A percentile compares a stretch with the other conserved stretches of the same genome.
phyloP scores from a whole-genome alignment of 2,888 invertebrate species.

The Hedychridium roseum region DNA sequence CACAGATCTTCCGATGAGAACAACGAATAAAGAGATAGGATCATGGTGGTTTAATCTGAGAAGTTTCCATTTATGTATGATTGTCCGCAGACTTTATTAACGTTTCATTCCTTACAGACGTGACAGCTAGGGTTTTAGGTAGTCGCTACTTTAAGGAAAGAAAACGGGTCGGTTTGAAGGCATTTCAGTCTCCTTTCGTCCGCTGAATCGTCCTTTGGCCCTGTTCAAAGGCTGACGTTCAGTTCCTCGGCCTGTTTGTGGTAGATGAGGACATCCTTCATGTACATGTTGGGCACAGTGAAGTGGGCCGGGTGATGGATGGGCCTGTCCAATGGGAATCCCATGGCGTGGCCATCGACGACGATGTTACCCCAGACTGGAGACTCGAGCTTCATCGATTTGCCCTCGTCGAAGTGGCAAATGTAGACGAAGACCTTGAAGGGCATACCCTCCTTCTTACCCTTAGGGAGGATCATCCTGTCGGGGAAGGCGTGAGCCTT shows the following conservation, averaged over 20 bases:
- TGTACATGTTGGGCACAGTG: slow-evolving; percentile 41
- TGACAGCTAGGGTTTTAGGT: too few species aligned
- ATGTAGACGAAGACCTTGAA: slow-evolving; percentile 71
- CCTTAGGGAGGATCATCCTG: slow-evolving; percentile 72
- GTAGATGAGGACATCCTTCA: slow-evolving; percentile 49
- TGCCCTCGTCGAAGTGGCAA: slow-evolving; percentile 61
- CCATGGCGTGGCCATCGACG: slow-evolving; percentile 63
- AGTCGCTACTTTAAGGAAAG: too few species aligned
- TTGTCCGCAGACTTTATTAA: too few species aligned
- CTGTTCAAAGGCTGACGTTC: slow-evolving; percentile 38
- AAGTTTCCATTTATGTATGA: too few species aligned
- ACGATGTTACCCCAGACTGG: slow-evolving; percentile 46
- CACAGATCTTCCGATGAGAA: too few species aligned
- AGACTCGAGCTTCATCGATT: slow-evolving; percentile 51
- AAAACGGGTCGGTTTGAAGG: too few species aligned
- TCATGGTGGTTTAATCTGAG: too few species aligned
- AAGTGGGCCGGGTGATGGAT: slow-evolving; percentile 49
- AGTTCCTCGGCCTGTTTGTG: slow-evolving; percentile 52
- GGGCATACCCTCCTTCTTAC: slow-evolving; percentile 70
- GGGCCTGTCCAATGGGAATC: slow-evolving; percentile 68
- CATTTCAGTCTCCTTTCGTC: too few species aligned
- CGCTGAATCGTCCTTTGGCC: too few species aligned
- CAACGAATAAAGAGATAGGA: too few species aligned
- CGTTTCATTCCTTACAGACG: too few species aligned
- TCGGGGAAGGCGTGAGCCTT: slow-evolving; percentile 69